Evolutionary conservation across 2,797 vertebrate species (phyloP).

Genomic region (Falco peregrinus): DNA sequence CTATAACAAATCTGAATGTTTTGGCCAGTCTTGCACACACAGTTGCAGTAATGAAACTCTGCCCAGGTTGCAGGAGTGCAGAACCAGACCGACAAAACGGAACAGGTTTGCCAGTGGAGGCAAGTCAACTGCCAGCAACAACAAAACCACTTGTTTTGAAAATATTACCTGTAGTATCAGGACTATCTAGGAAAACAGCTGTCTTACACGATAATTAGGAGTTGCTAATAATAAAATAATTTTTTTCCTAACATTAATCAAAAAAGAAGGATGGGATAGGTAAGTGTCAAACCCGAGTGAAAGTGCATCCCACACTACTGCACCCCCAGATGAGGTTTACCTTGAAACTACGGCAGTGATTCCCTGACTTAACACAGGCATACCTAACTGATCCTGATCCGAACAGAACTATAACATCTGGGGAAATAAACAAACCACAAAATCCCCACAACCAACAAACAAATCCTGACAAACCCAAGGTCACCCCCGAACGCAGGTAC

Average conservation of each 20-base stretch:
- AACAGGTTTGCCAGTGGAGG: not conserved
- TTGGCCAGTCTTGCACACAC: not conserved
- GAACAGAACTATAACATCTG: not conserved
- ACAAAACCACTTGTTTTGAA: not conserved
- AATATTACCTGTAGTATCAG: not conserved
- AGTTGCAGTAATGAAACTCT: not conserved
- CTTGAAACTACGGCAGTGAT: not conserved
- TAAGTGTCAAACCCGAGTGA: not conserved
- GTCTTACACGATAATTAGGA: not conserved
- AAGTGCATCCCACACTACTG: not conserved
- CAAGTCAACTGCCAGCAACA: not conserved
- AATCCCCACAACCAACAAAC: not conserved
- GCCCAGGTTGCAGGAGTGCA: not conserved
- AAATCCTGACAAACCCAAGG: not conserved
- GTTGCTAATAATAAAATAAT: not conserved
- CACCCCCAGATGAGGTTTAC: not conserved
- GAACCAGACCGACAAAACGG: fast-evolving
- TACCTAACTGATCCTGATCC: not conserved
- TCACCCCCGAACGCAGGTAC: no score
- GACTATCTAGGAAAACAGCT: not conserved
- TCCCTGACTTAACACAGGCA: not conserved
- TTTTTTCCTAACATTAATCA: not conserved
- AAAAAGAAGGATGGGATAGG: not conserved
- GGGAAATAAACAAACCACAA: not conserved
- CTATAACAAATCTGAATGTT: not conserved